phyloP scores from a whole-genome alignment of 2,888 invertebrate genomes.

The Lymantria monacha region DNA sequence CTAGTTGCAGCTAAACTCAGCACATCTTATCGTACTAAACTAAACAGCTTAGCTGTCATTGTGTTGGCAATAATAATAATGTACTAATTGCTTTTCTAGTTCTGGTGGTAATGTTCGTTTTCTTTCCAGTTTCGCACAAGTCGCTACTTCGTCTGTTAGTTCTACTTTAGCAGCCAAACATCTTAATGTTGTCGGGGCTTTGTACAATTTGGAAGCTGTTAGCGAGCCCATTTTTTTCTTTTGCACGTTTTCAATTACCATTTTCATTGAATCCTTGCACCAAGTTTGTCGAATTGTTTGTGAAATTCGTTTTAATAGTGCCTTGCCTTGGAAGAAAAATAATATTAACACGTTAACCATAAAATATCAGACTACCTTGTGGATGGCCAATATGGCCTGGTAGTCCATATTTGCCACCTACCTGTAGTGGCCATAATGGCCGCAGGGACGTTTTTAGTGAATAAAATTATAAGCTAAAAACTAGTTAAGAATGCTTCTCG shows the following conservation, averaged over 20 bases:
- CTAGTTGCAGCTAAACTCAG: no score
- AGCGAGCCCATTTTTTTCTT: conserved; percentile 13
- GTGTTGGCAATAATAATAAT: conserved; percentile 9
- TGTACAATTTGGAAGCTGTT: conserved; percentile 13
- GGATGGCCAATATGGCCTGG: conserved; percentile 1
- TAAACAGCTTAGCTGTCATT: conserved; percentile 11
- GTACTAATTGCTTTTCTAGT: conserved; percentile 9
- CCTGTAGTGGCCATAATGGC: not conserved
- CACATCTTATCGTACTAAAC: conserved; percentile 8
- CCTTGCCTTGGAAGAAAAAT: no score
- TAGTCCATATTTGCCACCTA: not conserved
- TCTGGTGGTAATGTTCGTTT: conserved; percentile 9
- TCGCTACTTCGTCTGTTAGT: conserved; percentile 3
- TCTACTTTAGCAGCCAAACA: conserved; percentile 8
- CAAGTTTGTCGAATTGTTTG: no score
- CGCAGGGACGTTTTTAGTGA: not conserved
- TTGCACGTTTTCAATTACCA: conserved; percentile 3
- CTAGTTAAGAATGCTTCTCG: no score
- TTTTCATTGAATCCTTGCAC: no score
- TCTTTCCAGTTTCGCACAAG: conserved; percentile 9
- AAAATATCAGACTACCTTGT: no score
- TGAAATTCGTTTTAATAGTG: not conserved
- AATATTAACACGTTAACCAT: not conserved
- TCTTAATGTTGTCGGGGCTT: conserved; percentile 10
- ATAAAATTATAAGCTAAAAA: no score